Conservation (phyloP, 2,113 vertebrate genomes). For the Anguilla japonica region DNA sequence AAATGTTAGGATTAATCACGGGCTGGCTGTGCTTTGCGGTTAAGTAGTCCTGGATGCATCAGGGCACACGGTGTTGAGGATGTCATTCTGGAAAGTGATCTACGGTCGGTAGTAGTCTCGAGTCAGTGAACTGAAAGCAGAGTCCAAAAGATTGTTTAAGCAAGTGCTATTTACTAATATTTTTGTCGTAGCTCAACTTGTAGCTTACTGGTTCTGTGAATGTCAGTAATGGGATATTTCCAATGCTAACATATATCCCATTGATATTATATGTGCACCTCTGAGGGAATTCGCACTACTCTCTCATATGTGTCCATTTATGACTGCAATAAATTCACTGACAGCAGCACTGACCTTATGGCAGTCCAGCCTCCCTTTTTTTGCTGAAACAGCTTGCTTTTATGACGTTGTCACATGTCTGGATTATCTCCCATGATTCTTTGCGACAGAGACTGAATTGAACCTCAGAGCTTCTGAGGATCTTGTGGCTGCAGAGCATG, state of each 20-base stretch:
- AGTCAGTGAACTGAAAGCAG: background rate
- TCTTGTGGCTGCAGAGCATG: background rate
- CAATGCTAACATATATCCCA: slow-evolving; percentile 3
- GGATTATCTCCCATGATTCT: slow-evolving; percentile 32
- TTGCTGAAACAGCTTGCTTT: background rate
- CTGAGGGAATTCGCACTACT: background rate
- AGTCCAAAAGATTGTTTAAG: slow-evolving; percentile 8
- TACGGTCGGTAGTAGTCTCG: slow-evolving; percentile 47
- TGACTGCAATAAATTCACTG: background rate
- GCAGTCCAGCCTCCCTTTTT: background rate
- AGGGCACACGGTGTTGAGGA: slow-evolving; percentile 72
- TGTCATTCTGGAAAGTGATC: slow-evolving; percentile 67
- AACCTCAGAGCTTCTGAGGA: background rate
- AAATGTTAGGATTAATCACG: slow-evolving; percentile 70
- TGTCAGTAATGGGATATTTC: slow-evolving; percentile 9
- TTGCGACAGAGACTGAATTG: slow-evolving; percentile 9
- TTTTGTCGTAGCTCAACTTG: background rate
- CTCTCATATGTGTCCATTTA: background rate
- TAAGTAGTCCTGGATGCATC: slow-evolving; percentile 65
- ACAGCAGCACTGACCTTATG: background rate
- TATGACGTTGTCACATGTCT: background rate
- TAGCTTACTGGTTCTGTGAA: background rate
- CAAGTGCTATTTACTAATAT: slow-evolving; percentile 18
- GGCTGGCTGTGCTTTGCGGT: slow-evolving; percentile 34
- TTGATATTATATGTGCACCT: background rate